Evolutionary conservation across 2,888 invertebrate species (phyloP).

Genomic region (Spilarctia lutea): DNA sequence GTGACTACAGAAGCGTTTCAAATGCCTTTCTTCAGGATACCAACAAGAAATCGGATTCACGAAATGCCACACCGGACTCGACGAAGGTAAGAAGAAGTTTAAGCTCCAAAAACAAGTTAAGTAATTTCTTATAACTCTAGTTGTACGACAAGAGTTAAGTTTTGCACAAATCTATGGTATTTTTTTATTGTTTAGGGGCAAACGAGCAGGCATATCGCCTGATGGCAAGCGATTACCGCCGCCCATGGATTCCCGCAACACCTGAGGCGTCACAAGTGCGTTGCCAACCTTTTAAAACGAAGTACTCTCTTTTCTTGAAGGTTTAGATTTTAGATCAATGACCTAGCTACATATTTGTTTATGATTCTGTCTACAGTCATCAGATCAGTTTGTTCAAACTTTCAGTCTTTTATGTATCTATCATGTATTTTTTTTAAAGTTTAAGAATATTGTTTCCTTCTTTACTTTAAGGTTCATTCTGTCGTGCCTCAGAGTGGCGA

Average conservation of each 20-base stretch:
- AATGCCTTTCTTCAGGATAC: constrained; percentile 81
- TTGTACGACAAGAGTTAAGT: background rate
- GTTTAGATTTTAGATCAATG: too few relatives aligned
- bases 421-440: background rate
- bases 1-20: constrained; percentile 77
- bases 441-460: background rate
- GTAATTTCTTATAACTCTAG: background rate
- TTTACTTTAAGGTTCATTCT: constrained; percentile 54
- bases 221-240: too few relatives aligned
- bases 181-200: too few relatives aligned
- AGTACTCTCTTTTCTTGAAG: too few relatives aligned
- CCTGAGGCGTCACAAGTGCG: too few relatives aligned
- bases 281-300: too few relatives aligned
- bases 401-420: background rate
- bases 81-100: constrained; percentile 64
- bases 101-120: background rate
- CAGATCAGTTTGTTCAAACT: background rate
- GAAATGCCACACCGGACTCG: constrained; percentile 80
- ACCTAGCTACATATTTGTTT: background rate
- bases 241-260: too few relatives aligned
- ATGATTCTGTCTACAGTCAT: background rate
- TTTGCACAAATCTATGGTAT: too few relatives aligned
- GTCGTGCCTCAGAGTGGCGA: constrained; percentile 60
- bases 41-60: constrained; percentile 73
- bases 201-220: too few relatives aligned